Evolutionary conservation across 1,140 invertebrate genomes (phyloP), one percentile per base, ranked within the genome.

Genomic region (Drosophila melanica): DNA sequence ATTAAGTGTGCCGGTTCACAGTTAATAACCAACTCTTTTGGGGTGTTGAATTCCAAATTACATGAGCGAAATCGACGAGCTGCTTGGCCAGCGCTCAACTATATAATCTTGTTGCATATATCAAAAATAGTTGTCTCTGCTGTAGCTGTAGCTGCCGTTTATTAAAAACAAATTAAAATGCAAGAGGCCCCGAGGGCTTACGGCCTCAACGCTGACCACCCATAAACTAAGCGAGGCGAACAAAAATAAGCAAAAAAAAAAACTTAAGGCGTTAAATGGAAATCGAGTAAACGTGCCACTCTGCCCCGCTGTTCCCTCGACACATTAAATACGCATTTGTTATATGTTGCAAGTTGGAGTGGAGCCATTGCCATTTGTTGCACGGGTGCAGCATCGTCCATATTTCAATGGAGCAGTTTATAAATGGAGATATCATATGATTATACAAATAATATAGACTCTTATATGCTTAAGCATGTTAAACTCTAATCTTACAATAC

Each of bases 271-370:
- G 75, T 81, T 87, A 87, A 86, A 86, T 86, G 75, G 75, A 87
- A 87, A 86, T 87, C 78, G 70, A 75, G 80, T 65, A 59, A 66
- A 57, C 60, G 55, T 69, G 75, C 33, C 45, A 37, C 50, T 30
- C 18, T 27, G 37, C 48, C 50, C 39, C 30, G 12, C 48, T 51
- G 30, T 64, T 48, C 60, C 68, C 66, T 78, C 78, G 75, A 85
- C 82, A 86, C 82, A 82, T 86, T 87, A 86, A 86, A 86, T 86
- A 86, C 82, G 82, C 82, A 86, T 86, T 86, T 86, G 82, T 86
- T 81, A 86, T 78, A 64, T 87, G 82, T 87, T 77, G 82, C 78
- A 87, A 86, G 75, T 59, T 48, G 78, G 35, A 73, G 66, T 62
- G 44, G 27, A 67, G 64, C 55, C 58, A 76, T 72, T 78, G 63